Evolutionary conservation across 2,888 invertebrate species (phyloP), one percentile per base, ranked within the genome.

Genomic region (Dolichopus griseipennis): DNA sequence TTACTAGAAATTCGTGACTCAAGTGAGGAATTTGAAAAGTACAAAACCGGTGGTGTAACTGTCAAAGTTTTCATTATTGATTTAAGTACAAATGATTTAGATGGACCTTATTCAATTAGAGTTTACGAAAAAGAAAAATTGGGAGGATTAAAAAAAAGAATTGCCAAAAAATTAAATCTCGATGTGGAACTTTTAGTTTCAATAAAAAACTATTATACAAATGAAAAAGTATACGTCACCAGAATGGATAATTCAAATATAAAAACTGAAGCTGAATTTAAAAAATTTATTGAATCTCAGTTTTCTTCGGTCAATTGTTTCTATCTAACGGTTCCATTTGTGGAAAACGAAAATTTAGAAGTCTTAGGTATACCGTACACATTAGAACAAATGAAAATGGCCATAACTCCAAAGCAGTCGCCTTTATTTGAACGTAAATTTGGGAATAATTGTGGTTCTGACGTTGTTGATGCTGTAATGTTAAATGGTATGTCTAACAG

Each of bases 1-100:
- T 79, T 91, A 70, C 77, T 92, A 72, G 91, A 92, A 81, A 85
- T 87, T 68, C 84, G 85, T 64, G 79, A 81, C 8, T 84, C 85
- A 72, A 85, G 85, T 75, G 84, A 84, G 72, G 79, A 84, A 71
- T 90, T 90, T 77, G 84, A 86, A 75, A 82, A 82, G 6, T 89
- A 89, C 76, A 83, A 83, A 74, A 83, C 84, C 34, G 88, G 87
- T 73, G 90, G 90, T 82, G 75, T 81, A 18, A 83, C 80, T 9
- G 75, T 80, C 74, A 88, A 86, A 79, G 86, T 89, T 5, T 88
- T 84, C 76, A 79, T 84, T 66, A 84, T 90, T 64, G 85, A 89
- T 77, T 75, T 88, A 66, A 81, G 84, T 65, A 83, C 82, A 34
- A 87, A 86, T 75, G 86, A 87, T 69, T 82, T 86, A 68, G 84